Evolutionary conservation across 2,888 invertebrate genomes (phyloP).

Genomic region (Chrysolina haemoptera): DNA sequence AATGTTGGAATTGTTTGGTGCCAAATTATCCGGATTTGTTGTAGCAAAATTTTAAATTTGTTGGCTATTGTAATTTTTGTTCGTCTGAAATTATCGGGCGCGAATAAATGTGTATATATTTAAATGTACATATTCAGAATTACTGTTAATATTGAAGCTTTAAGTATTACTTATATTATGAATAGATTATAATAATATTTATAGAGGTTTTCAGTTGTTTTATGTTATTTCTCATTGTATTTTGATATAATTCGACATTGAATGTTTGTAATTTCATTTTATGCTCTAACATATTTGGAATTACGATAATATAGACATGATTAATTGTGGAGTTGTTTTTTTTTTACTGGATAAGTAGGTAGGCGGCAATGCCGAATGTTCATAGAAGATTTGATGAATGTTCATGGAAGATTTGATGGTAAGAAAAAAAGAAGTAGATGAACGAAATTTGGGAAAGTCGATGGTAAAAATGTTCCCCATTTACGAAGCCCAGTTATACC

Average conservation of each 20-base stretch:
- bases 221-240: conserved; percentile 25
- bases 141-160: conserved; percentile 36
- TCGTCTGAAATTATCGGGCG: background rate
- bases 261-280: conserved; percentile 19
- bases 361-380: too few species aligned
- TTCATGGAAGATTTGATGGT: too few species aligned
- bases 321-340: conserved; percentile 3
- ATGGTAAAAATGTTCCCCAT: too few species aligned
- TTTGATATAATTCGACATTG: conserved; percentile 25
- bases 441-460: too few species aligned
- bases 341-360: background rate
- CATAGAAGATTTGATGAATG: too few species aligned
- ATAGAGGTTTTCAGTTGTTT: conserved; percentile 26
- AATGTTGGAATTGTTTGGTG: conserved; percentile 4
- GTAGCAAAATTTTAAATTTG: conserved; percentile 1
- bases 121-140: conserved; percentile 31
- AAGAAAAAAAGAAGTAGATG: too few species aligned
- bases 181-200: conserved; percentile 27
- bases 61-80: conserved; percentile 18
- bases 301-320: conserved; percentile 19
- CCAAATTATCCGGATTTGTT: conserved; percentile 21
- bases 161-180: conserved; percentile 36
- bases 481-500: too few species aligned
- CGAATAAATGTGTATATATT: conserved; percentile 28
- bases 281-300: conserved; percentile 7